Evolutionary conservation across 2,888 invertebrate species (phyloP).

Genomic region (Scaptomyza reducta): DNA sequence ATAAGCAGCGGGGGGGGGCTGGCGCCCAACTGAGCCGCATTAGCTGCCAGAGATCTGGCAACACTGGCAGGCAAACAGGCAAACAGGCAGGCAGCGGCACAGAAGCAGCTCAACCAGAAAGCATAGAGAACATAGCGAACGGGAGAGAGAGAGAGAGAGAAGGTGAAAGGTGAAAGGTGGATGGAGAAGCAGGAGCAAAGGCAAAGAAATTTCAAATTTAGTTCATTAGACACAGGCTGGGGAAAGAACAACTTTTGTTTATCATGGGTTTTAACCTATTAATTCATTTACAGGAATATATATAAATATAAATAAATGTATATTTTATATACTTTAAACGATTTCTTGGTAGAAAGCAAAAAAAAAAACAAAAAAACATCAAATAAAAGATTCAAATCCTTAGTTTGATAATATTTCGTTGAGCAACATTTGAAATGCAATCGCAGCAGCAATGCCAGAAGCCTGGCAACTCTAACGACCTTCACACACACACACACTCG

Average conservation of each 20-base stretch:
- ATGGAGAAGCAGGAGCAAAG: slow-evolving; percentile 4
- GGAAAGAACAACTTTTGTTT: slow-evolving; percentile 19
- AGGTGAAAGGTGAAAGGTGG: slow-evolving; percentile 4
- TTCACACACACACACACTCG: slow-evolving; percentile 41
- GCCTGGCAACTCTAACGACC: slow-evolving; percentile 41
- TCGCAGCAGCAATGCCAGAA: slow-evolving; percentile 18
- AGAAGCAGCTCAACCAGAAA: slow-evolving; percentile 57
- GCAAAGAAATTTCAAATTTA: slow-evolving; percentile 54
- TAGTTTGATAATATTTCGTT: neutral
- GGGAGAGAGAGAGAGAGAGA: neutral
- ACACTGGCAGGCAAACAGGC: slow-evolving; percentile 41
- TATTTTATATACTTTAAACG: too few relatives aligned
- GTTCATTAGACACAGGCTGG: slow-evolving; percentile 68
- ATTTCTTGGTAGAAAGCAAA: too few relatives aligned
- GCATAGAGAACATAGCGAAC: neutral
- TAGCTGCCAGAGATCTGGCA: slow-evolving; percentile 27
- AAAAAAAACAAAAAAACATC: too few relatives aligned
- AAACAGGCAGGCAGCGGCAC: slow-evolving; percentile 15
- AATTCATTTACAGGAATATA: too few relatives aligned
- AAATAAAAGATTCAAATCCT: too few relatives aligned
- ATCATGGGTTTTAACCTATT: too few relatives aligned
- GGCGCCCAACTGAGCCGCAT: slow-evolving; percentile 10
- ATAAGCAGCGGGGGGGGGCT: slow-evolving; percentile 35
- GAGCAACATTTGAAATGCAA: slow-evolving; percentile 44
- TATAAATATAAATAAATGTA: too few relatives aligned